These are phyloP conservation scores for Onychomys torridus DNA, from an alignment of 2,797 vertebrate genomes.

Conservation along the genomic window DNA sequence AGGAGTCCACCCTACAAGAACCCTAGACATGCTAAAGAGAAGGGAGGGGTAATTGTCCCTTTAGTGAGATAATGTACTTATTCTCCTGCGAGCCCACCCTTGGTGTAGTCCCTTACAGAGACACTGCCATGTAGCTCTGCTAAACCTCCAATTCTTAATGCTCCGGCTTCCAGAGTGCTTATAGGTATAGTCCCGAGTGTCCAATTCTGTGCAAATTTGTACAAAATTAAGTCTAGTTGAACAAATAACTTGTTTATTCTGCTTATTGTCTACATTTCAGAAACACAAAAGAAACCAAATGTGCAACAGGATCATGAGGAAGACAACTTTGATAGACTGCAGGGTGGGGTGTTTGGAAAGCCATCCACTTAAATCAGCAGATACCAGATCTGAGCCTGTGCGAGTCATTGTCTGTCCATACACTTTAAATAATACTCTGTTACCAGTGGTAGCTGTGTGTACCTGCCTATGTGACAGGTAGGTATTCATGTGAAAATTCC, in stretches of 20 bases:
- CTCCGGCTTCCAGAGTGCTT: neutral
- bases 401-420: conserved; percentile 12
- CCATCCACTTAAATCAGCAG: neutral
- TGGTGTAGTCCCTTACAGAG: neutral
- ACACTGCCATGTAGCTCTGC: neutral
- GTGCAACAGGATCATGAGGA: neutral
- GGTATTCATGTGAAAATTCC: conserved; percentile 22
- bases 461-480: neutral
- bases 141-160: neutral
- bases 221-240: neutral
- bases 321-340: neutral
- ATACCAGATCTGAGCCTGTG: neutral
- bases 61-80: neutral
- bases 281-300: neutral
- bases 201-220: neutral
- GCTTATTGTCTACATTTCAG: neutral
- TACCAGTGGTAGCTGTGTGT: neutral
- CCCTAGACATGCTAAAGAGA: neutral
- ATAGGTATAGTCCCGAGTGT: neutral
- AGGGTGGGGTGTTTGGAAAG: neutral
- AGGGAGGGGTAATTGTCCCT: neutral
- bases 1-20: neutral
- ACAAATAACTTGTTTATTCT: conserved; percentile 22
- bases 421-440: conserved; percentile 17
- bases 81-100: neutral